These are phyloP conservation scores for Bufotes viridis DNA, from an alignment of 2,797 vertebrate species.

Conservation along the genomic window DNA sequence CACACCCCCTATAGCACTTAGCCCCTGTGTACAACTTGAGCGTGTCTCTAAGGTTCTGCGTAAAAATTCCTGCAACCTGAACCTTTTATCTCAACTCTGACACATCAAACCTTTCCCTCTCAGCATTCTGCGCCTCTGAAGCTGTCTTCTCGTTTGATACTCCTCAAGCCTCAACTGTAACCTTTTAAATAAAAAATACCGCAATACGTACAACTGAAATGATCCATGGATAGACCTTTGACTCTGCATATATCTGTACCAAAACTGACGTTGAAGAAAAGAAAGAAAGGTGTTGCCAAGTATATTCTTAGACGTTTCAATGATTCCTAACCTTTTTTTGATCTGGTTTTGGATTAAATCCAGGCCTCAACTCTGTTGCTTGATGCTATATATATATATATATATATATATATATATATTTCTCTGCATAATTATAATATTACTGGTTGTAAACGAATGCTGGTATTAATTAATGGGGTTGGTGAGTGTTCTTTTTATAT, in stretches of 20 bases:
- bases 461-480: background rate
- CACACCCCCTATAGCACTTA: background rate
- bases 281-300: slow-evolving; percentile 29
- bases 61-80: slow-evolving; percentile 3
- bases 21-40: slow-evolving; percentile 17
- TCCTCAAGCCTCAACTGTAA: slow-evolving; percentile 41
- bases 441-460: background rate
- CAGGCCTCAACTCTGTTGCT: background rate
- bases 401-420: too few relatives aligned
- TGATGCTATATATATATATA: too few relatives aligned
- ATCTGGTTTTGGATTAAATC: background rate
- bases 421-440: background rate
- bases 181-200: slow-evolving; percentile 34
- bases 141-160: slow-evolving; percentile 41
- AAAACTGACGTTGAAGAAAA: slow-evolving; percentile 2
- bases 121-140: slow-evolving; percentile 39
- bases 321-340: background rate
- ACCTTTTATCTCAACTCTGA: slow-evolving; percentile 41
- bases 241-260: slow-evolving; percentile 10
- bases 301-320: slow-evolving; percentile 30
- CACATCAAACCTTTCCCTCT: slow-evolving; percentile 34
- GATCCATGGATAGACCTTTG: slow-evolving; percentile 70
- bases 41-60: slow-evolving; percentile 10
- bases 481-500: background rate
- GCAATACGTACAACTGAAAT: slow-evolving; percentile 70